Evolutionary conservation across 2,888 invertebrate genomes (phyloP).

Genomic region (Allophyes oxyacanthae): DNA sequence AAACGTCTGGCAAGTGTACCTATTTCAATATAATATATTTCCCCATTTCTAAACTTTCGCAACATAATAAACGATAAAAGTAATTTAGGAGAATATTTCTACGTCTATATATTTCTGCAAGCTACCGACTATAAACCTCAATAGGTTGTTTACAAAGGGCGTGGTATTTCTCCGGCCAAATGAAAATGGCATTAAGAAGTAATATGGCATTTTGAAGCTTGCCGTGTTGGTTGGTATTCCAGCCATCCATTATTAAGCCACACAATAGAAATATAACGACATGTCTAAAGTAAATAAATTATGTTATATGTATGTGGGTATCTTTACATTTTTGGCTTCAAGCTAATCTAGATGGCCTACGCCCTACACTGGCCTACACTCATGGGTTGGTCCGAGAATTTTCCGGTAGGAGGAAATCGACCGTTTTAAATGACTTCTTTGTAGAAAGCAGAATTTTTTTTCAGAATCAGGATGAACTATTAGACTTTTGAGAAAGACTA

Average conservation of each 20-base stretch:
- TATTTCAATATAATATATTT: too few species aligned
- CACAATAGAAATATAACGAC: slow-evolving; percentile 27
- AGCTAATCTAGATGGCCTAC: too few species aligned
- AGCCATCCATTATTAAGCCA: slow-evolving; percentile 19
- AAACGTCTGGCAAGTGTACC: too few species aligned
- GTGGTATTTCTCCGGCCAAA: slow-evolving; percentile 59
- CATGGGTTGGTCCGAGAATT: too few species aligned
- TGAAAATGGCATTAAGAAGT: slow-evolving; percentile 54
- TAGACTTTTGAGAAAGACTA: too few species aligned
- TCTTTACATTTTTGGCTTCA: slow-evolving; percentile 34
- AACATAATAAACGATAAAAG: too few species aligned
- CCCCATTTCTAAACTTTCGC: too few species aligned
- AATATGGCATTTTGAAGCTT: slow-evolving; percentile 28
- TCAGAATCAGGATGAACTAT: too few species aligned
- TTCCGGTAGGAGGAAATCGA: too few species aligned
- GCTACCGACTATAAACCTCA: slow-evolving; percentile 37
- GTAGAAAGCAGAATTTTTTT: too few species aligned
- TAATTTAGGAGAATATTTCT: slow-evolving; percentile 1
- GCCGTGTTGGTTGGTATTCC: slow-evolving; percentile 16
- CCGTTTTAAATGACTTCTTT: too few species aligned
- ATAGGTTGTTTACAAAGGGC: slow-evolving; percentile 59
- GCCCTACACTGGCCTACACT: too few species aligned
- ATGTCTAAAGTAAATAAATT: slow-evolving; percentile 20
- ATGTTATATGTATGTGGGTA: slow-evolving; percentile 18
- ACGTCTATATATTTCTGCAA: not conserved